Base-by-base conservation (phyloP, 2,113 vertebrate species). In the Aegotheles bennettii region DNA sequence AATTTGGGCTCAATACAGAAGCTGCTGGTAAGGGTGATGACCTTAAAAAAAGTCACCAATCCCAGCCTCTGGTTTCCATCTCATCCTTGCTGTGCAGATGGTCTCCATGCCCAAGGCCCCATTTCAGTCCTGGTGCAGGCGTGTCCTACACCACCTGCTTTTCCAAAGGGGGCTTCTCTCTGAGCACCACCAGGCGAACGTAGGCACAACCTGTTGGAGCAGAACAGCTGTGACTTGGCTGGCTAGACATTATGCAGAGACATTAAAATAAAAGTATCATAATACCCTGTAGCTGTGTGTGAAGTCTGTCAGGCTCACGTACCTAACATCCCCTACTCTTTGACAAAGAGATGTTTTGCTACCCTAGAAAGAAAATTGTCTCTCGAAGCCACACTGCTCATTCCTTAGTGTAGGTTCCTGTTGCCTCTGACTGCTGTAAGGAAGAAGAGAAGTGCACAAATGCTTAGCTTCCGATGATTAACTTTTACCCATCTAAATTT, bases 401-500 rank as follows among this genome's bases (percentile, higher is more conserved):
- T 92, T 87, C 83, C 91, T 85, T 96, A 97, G 97, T 9, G 6
- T 96, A 97, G 96, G 94, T 97, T 97, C 97, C 96, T 94, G 84
- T 95, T 97, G 81, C 97, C 93, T 61, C 71, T 97, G 98, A 98
- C 98, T 97, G 98, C 98, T 98, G 98, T 98, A 98, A 98, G 97
- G 94, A 97, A 98, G 98, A 98, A 98, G 96, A 95, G 95, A 97
- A 98, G 97, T 98, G 98, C 98, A 98, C 97, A 98, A 97, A 98
- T 98, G 98, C 98, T 97, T 98, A 98, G 98, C 98, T 98, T 97
- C 97, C 97, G 84, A 91, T 98, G 96, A 98, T 98, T 98, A 98
- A 98, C 98, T 98, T 97, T 94, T 95, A 96, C 97, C 97, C 97
- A 97, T 97, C 96, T 80, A 92, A 97, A 98, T 94, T 84, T 97